Base-by-base conservation (phyloP, 1,140 invertebrate genomes). In the Macrostomum lignano region DNA sequence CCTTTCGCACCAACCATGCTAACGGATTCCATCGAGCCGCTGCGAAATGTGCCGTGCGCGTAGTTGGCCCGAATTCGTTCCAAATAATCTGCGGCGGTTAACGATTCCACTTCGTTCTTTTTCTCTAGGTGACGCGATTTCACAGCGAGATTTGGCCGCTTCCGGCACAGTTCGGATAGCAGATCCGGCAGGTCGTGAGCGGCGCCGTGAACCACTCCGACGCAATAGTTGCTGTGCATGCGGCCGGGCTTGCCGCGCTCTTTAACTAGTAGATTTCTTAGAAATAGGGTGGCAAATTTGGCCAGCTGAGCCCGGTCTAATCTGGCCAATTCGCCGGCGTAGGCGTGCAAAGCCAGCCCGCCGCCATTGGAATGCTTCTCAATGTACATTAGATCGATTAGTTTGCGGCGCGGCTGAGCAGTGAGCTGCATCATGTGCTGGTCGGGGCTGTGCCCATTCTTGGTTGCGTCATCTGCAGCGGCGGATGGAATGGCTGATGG, bases 321-420 rank as follows among this genome's bases (percentile, higher is more conserved):
- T 46, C 67, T 62, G 44, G 72, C 67, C 24, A 93, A 70, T 58
- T 93, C 76, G 44, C 82, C 70, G 52, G 88, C 78, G 56, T 84
- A 81, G 49, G 82, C 65, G 58, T 82, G 77, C 21, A 93, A 67
- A 6, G 86, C 70, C 22, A 70, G 67, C 2, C 79, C 84, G 17
- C 79, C 82, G n/a, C 86, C 86, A 61, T 94, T 94, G 1, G 77
- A 69, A 60, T 91, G 78, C 1, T 70, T 72, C 57, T 94, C 82
- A 41, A 86, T 66, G 39, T 75, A 69, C 48, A 79, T 73, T 42
- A 68, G 73, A 37, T 68, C 19, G 5, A 11, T 25, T 3, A 61
- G 29, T 67, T 45, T 35, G 42, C 47, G 42, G 47, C 26, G 26
- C 36, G 21, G 37, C n/a, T n/a, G 7, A n/a, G n/a, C n/a, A n/a